Percentiles rank a stretch among this genome's conserved stretches.
These are phyloP conservation scores for Mus caroli DNA, from an alignment of 2,797 vertebrate genomes.

Conservation along the genomic window DNA sequence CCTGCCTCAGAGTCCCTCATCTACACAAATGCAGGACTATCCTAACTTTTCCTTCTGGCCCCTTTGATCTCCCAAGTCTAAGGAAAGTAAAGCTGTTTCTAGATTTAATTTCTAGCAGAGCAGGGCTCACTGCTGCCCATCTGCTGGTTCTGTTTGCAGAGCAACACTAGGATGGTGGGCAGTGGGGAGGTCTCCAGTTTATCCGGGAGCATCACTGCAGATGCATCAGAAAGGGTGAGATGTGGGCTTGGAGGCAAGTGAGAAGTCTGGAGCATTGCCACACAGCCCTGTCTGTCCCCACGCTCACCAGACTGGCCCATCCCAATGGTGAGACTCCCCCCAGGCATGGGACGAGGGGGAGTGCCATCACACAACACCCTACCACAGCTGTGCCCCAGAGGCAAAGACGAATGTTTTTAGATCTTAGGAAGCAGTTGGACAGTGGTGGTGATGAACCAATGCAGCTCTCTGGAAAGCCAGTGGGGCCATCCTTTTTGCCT, in stretches of 20 bases:
- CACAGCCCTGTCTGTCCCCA: constrained; percentile 62
- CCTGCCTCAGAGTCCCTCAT: background rate
- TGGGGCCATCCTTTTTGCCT: background rate
- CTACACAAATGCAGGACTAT: background rate
- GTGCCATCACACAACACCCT: background rate
- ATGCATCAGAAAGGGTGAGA: constrained; percentile 81
- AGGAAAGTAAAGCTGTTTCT: background rate
- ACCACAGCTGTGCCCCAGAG: background rate
- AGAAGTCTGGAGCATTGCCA: constrained; percentile 75
- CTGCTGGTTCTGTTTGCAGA: constrained; percentile 67
- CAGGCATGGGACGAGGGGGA: background rate
- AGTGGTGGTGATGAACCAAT: background rate
- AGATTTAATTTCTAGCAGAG: constrained; percentile 18
- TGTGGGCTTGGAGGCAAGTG: constrained; percentile 77
- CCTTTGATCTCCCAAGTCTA: constrained; percentile 12
- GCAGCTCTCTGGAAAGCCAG: background rate
- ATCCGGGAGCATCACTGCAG: constrained; percentile 66
- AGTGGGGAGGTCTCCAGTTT: constrained; percentile 78
- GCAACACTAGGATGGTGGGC: constrained; percentile 59
- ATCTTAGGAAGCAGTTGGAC: background rate
- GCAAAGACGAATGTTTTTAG: background rate
- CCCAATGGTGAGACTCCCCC: background rate
- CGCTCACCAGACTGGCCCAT: constrained; percentile 15
- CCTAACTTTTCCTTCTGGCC: background rate
- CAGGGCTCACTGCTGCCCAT: constrained; percentile 53